A percentile compares a stretch with the other conserved stretches of the same genome.
These are phyloP conservation scores for Cataglyphis hispanica DNA, from an alignment of 1,140 invertebrate species.

Conservation along the genomic window DNA sequence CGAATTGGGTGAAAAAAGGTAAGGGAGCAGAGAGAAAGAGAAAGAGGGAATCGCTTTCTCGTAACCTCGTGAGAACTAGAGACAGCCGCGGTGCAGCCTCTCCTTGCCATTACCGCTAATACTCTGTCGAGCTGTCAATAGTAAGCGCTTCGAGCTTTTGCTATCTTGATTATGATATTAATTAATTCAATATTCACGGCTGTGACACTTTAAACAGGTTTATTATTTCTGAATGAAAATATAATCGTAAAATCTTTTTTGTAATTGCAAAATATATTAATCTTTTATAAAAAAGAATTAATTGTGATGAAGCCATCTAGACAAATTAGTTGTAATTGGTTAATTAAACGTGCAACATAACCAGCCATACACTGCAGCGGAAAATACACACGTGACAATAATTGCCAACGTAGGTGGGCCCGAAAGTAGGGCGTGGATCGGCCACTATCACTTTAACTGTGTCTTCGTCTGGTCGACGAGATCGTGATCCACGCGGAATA, in stretches of 20 bases:
- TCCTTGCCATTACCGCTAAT: constrained; percentile 60
- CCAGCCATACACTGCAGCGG: neutral
- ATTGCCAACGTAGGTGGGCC: constrained; percentile 69
- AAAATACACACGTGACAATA: constrained; percentile 20
- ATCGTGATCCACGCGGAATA: constrained; percentile 61
- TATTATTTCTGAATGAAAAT: neutral
- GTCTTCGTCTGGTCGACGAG: constrained; percentile 18
- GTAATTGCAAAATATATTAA: constrained; percentile 4
- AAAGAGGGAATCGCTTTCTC: constrained; percentile 76
- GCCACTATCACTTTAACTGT: constrained; percentile 40
- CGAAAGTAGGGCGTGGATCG: constrained; percentile 65
- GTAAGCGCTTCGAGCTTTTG: neutral
- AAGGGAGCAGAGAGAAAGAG: constrained; percentile 15
- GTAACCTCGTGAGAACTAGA: constrained; percentile 82
- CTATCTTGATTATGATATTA: neutral
- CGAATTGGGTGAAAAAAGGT: constrained; percentile 44
- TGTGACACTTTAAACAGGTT: neutral
- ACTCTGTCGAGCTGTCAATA: constrained; percentile 61
- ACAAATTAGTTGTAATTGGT: constrained; percentile 1
- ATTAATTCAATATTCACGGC: neutral
- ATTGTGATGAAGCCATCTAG: neutral
- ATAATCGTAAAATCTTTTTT: constrained; percentile 4
- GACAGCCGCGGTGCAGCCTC: constrained; percentile 68
- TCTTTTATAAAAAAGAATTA: neutral
- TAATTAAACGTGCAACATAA: neutral